Conservation (phyloP, 2,113 vertebrate species). For the Dipodomys merriami region DNA sequence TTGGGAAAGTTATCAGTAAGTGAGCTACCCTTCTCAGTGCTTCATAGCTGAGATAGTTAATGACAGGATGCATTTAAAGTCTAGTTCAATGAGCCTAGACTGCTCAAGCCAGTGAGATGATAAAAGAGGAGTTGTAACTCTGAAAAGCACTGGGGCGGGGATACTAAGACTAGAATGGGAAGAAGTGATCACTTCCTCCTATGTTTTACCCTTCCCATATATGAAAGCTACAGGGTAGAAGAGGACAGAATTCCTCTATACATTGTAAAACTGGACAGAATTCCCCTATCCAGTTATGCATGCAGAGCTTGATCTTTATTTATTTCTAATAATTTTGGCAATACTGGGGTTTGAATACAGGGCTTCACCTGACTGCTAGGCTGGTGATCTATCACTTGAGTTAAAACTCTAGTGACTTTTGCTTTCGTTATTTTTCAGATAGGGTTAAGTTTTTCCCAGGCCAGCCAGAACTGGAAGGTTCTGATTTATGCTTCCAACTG, state of each 20-base stretch:
- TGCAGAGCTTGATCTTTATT: too few relatives aligned
- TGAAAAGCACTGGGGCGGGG: not conserved
- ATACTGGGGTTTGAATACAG: too few relatives aligned
- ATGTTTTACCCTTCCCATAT: not conserved
- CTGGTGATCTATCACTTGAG: too few relatives aligned
- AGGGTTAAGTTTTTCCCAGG: too few relatives aligned
- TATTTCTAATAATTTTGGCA: too few relatives aligned
- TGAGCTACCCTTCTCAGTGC: not conserved
- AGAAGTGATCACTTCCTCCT: not conserved
- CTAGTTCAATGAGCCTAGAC: not conserved
- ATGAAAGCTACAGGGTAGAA: not conserved
- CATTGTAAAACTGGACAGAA: not conserved
- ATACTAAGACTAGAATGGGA: not conserved
- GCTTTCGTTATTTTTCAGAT: too few relatives aligned
- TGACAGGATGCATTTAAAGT: not conserved
- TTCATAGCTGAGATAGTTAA: not conserved
- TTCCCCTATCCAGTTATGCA: not conserved
- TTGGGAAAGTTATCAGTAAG: not conserved
- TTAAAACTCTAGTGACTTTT: too few relatives aligned
- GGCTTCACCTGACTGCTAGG: too few relatives aligned
- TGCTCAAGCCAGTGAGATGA: not conserved
- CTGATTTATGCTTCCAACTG: too few relatives aligned
- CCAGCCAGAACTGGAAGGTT: too few relatives aligned
- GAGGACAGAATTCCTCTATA: not conserved
- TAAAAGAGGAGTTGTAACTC: not conserved